Evolutionary conservation across 2,888 invertebrate species (phyloP).

Genomic region (Tolmerus cingulatus): DNA sequence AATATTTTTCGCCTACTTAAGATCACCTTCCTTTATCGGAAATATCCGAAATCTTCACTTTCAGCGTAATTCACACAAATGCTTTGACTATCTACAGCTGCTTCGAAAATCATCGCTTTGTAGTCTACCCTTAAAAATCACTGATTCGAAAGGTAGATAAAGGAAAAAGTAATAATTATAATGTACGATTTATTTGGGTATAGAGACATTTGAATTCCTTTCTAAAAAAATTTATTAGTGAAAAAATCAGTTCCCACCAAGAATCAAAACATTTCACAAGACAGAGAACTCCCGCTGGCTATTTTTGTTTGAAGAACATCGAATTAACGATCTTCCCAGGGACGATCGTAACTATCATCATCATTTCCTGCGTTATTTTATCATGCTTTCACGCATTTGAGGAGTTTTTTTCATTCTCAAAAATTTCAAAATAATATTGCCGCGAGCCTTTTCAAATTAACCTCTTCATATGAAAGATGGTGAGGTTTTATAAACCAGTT

Average conservation of each 20-base stretch:
- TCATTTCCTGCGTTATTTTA: not conserved
- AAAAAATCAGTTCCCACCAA: slow-evolving; percentile 6
- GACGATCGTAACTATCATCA: slow-evolving; percentile 1
- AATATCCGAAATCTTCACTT: not conserved
- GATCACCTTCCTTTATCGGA: not conserved
- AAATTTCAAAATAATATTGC: not conserved
- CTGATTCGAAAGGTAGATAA: not conserved
- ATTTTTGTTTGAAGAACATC: not conserved
- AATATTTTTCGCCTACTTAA: not conserved
- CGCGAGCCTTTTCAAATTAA: not conserved
- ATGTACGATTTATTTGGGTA: not conserved
- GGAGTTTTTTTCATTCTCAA: not conserved
- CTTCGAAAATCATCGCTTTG: not conserved
- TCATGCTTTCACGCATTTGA: not conserved
- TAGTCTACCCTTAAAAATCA: not conserved
- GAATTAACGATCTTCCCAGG: slow-evolving; percentile 4
- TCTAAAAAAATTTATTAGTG: not conserved
- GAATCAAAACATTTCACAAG: slow-evolving; percentile 1
- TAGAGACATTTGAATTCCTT: not conserved
- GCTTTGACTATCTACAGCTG: not conserved
- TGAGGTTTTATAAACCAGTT: not conserved
- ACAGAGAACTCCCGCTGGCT: not conserved
- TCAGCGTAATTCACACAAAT: not conserved
- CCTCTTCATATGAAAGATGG: not conserved
- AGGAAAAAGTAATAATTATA: not conserved